A percentile compares a stretch with the other conserved stretches of the same genome.
Conservation (phyloP, 1,140 invertebrate genomes). For the Doryteuthis pealeii region DNA sequence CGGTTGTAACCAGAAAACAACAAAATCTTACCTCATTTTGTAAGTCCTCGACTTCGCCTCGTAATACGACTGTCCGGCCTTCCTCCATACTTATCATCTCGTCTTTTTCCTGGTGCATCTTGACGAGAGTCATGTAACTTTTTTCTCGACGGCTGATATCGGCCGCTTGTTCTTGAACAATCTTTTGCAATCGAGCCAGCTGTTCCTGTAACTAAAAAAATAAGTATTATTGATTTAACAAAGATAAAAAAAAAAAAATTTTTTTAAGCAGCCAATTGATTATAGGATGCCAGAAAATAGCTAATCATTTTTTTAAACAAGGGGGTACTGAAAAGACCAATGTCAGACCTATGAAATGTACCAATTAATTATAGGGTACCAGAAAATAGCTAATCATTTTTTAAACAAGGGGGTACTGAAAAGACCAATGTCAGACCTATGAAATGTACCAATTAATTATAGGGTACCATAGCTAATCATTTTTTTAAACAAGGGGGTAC, state of each 20-base stretch:
- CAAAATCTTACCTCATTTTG: background rate
- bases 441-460: too few species aligned
- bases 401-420: too few species aligned
- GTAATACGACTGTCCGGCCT: background rate
- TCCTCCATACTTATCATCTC: background rate
- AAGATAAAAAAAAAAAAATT: background rate
- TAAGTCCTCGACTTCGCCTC: background rate
- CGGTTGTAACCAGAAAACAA: background rate
- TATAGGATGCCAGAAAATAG: too few species aligned
- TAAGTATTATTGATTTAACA: background rate
- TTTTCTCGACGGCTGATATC: background rate
- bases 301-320: too few species aligned
- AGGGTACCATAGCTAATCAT: too few species aligned
- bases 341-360: too few species aligned
- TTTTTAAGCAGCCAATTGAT: too few species aligned
- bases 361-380: too few species aligned
- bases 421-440: too few species aligned
- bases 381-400: too few species aligned
- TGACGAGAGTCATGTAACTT: background rate
- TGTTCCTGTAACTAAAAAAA: background rate
- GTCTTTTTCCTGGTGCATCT: slow-evolving; percentile 13
- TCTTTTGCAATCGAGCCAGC: background rate
- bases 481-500: too few species aligned
- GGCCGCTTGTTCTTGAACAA: background rate
- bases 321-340: too few species aligned